Conservation (phyloP, 2,113 vertebrate species). For the Tyto alba region DNA sequence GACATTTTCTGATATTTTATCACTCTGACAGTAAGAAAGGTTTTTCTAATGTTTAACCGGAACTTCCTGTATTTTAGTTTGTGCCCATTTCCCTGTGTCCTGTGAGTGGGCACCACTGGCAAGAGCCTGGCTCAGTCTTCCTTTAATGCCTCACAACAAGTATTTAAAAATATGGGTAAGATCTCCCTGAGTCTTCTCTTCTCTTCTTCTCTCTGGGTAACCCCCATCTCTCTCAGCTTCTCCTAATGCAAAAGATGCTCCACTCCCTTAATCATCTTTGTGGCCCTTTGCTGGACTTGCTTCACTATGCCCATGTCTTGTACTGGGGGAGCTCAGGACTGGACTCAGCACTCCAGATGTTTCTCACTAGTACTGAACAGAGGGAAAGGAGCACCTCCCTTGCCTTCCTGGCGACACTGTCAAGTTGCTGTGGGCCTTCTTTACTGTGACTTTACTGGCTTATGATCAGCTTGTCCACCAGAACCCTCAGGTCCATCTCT, state of each 20-base stretch:
- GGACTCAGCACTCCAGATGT: neutral
- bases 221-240: neutral
- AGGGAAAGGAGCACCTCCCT: neutral
- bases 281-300: neutral
- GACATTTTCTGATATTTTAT: neutral
- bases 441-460: neutral
- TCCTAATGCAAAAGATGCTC: neutral
- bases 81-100: neutral
- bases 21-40: neutral
- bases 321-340: neutral
- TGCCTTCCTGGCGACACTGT: neutral
- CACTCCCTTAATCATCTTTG: neutral
- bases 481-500: neutral
- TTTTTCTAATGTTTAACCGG: neutral
- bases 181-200: neutral
- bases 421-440: neutral
- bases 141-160: neutral
- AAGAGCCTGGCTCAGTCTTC: neutral
- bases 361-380: neutral
- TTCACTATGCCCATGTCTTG: neutral
- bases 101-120: neutral
- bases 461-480: neutral
- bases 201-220: too few relatives aligned
- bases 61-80: neutral
- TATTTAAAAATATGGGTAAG: neutral